Evolutionary conservation across 1,140 invertebrate species (phyloP).

Genomic region (Subanguina moxae): DNA sequence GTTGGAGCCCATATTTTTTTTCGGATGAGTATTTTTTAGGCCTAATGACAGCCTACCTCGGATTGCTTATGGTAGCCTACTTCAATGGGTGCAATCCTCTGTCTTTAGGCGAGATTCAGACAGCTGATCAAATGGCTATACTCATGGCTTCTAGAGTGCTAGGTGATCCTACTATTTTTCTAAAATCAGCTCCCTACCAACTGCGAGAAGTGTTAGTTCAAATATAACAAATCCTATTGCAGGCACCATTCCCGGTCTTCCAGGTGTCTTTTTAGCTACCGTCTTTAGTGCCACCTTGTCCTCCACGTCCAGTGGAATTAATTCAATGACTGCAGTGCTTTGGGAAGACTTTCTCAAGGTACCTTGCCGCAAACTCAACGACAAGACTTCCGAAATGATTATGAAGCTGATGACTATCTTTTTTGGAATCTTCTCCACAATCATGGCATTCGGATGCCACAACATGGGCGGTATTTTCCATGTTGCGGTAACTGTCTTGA

Average conservation of each 20-base stretch:
- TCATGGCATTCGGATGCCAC: constrained; percentile 40
- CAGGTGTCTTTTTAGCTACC: constrained; percentile 46
- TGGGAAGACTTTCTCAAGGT: constrained; percentile 48
- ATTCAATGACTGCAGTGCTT: constrained; percentile 47
- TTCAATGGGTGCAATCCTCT: constrained; percentile 51
- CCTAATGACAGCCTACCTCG: constrained; percentile 34
- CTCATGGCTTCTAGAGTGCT: constrained; percentile 43
- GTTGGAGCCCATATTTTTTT: too few relatives aligned
- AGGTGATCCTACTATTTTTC: constrained; percentile 27
- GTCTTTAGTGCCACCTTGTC: constrained; percentile 44
- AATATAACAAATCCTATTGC: constrained; percentile 15
- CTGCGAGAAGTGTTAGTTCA: not conserved
- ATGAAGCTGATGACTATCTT: constrained; percentile 34
- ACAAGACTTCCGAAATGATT: constrained; percentile 12
- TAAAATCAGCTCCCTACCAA: too few relatives aligned
- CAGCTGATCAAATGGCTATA: constrained; percentile 47
- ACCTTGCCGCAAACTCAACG: constrained; percentile 19
- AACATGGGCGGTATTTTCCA: constrained; percentile 39
- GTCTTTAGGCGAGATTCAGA: constrained; percentile 40
- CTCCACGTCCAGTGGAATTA: constrained; percentile 48
- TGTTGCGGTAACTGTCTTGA: constrained; percentile 24
- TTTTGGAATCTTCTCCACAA: constrained; percentile 38
- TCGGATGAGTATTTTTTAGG: constrained; percentile 31
- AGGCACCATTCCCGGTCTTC: constrained; percentile 44
- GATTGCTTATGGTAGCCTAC: constrained; percentile 47